Evolutionary conservation across 2,888 invertebrate species (phyloP), one percentile per base, ranked within the genome.

Genomic region (Gasteruption jaculator): DNA sequence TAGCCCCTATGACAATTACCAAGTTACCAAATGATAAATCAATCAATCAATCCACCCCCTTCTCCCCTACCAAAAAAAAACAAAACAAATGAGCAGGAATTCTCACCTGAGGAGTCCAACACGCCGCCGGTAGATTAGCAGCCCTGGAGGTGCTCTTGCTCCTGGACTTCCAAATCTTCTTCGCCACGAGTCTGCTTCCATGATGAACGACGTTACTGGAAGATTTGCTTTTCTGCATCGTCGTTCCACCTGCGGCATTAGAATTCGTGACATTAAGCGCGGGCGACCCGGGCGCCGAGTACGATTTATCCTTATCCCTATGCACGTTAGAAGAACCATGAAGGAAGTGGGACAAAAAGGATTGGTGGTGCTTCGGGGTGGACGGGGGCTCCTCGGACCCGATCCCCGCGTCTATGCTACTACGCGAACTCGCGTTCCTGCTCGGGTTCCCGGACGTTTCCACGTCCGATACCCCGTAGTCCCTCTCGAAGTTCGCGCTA

Each of bases 41-140:
- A n/a, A n/a, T n/a, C n/a, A n/a, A n/a, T n/a, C n/a, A n/a, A n/a
- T n/a, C n/a, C n/a, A n/a, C n/a, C n/a, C n/a, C n/a, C n/a, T n/a
- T n/a, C n/a, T n/a, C n/a, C n/a, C n/a, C n/a, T n/a, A n/a, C n/a
- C n/a, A n/a, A n/a, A n/a, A 26, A 24, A 41, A 25, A 33, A 46
- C 27, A 41, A 46, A 24, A 33, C 37, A 31, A 21, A 19, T 10
- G 15, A 14, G 24, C 15, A 22, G 27, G 11, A 34, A 40, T 27
- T 74, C 80, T 82, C 77, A 91, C 91, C 85, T 88, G 86, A 56
- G 91, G 90, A 44, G 86, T 85, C 92, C 92, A 92, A n/a, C n/a
- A n/a, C 49, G 78, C 77, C 38, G 79, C 79, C 3, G 77, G 73
- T 41, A 79, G 75, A 57, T 80, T 77, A 33, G 72, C 68, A 21